Conservation (phyloP, 2,888 invertebrate genomes). For the Dynastes grantii region DNA sequence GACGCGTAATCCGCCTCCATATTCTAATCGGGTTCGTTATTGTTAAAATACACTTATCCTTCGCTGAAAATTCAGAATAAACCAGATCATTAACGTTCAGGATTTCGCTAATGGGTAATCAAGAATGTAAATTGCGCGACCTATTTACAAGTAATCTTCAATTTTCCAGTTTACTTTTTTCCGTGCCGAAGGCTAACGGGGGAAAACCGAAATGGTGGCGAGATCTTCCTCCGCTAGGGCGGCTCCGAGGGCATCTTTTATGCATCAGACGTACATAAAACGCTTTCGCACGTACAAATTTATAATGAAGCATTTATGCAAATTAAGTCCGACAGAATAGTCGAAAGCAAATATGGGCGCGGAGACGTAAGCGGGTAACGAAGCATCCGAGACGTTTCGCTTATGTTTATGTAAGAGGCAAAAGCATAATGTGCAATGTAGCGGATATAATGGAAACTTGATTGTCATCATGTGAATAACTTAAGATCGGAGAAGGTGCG, state of each 20-base stretch:
- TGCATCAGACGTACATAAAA: conserved; percentile 44
- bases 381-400: conserved; percentile 32
- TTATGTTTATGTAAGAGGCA: conserved; percentile 56
- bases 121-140: conserved; percentile 39
- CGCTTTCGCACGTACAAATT: conserved; percentile 47
- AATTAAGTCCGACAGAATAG: conserved; percentile 41
- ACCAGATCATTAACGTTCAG: conserved; percentile 30
- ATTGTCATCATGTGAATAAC: conserved; percentile 53
- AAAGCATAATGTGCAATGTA: conserved; percentile 54
- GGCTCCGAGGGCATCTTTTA: conserved; percentile 35
- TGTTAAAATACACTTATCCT: background rate
- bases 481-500: conserved; percentile 19
- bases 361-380: background rate
- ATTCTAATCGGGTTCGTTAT: no score
- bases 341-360: conserved; percentile 41
- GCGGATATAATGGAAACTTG: conserved; percentile 57
- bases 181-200: background rate
- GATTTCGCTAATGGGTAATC: conserved; percentile 42
- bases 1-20: no score
- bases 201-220: conserved; percentile 21
- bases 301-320: conserved; percentile 47
- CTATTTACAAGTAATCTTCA: conserved; percentile 41
- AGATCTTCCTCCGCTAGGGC: background rate
- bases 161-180: conserved; percentile 38
- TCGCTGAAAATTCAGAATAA: background rate